These are phyloP conservation scores for Microcaecilia unicolor DNA, from an alignment of 2,797 vertebrate genomes.

Conservation along the genomic window DNA sequence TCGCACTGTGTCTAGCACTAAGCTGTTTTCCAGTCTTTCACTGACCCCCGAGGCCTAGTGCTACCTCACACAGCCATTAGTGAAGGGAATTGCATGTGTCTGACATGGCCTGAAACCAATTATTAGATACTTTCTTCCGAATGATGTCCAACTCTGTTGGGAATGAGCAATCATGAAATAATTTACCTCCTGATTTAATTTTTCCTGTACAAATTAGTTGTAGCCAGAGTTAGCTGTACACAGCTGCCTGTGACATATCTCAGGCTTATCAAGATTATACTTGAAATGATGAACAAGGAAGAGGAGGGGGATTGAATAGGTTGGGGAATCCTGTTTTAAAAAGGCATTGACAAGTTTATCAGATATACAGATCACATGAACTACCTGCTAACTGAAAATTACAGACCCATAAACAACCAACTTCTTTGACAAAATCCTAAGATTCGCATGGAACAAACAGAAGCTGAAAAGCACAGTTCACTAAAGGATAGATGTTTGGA, in stretches of 20 bases:
- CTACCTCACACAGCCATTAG: conserved; percentile 89
- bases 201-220: conserved; percentile 78
- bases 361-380: conserved; percentile 53
- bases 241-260: conserved; percentile 48
- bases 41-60: conserved; percentile 85
- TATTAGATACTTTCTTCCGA: conserved; percentile 98
- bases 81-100: conserved; percentile 93
- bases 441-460: conserved; percentile 8
- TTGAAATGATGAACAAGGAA: conserved; percentile 43
- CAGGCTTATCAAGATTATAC: conserved; percentile 59
- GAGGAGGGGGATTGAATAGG: conserved; percentile 30
- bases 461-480: too few relatives aligned
- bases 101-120: conserved; percentile 98
- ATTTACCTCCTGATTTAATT: conserved; percentile 99
- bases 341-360: conserved; percentile 66
- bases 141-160: conserved; percentile 92
- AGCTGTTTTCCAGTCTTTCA: conserved; percentile 73
- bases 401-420: conserved; percentile 54
- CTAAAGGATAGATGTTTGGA: too few relatives aligned
- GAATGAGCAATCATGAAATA: conserved; percentile 97
- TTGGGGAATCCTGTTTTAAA: conserved; percentile 50
- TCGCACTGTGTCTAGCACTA: conserved; percentile 54
- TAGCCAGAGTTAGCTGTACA: conserved; percentile 48
- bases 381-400: conserved; percentile 48
- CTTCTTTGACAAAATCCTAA: conserved; percentile 5